Evolutionary conservation across 2,113 vertebrate species (phyloP), one percentile per base, ranked within the genome.

Genomic region (Brachyistius frenatus): DNA sequence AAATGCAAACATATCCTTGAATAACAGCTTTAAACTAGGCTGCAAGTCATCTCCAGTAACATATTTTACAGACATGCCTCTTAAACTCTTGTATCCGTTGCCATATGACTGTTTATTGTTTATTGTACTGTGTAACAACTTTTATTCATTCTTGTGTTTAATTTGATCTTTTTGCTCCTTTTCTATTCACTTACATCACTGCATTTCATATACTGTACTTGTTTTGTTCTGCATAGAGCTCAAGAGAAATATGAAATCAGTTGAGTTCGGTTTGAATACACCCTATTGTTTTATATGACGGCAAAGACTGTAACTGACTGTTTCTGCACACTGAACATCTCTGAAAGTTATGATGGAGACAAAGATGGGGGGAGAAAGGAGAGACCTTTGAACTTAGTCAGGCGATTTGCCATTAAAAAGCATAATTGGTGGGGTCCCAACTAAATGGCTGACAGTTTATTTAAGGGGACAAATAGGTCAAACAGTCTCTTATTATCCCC

Each of bases 401-500:
- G 71, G 73, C 58, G 75, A 50, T 66, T 76, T 84, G 63, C 37
- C 57, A 81, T 84, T 72, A 64, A 88, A 66, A 74, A 78, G 73
- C 36, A 68, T 81, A 88, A 86, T 65, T 86, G 68, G 76, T 46
- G 71, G 75, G 66, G 80, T 81, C 66, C 76, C 41, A 10, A 76
- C 73, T 78, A 89, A 89, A 86, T 80, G 78, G 53, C 64, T 61
- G 83, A 78, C 39, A n/a, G 80, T 91, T 91, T 90, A 85, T 90
- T 91, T 86, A 86, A 88, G 78, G 74, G 85, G 85, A 86, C 87
- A 91, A 91, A 90, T 82, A 86, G 91, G 88, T 90, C 89, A 92
- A 90, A 91, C 75, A 76, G 81, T 82, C 74, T 89, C 80, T 86
- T 90, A 93, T 92, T 93, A 90, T 85, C 76, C 79, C 46, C 78